Base-by-base conservation (phyloP, 2,113 vertebrate species). In the Hiodon alosoides region DNA sequence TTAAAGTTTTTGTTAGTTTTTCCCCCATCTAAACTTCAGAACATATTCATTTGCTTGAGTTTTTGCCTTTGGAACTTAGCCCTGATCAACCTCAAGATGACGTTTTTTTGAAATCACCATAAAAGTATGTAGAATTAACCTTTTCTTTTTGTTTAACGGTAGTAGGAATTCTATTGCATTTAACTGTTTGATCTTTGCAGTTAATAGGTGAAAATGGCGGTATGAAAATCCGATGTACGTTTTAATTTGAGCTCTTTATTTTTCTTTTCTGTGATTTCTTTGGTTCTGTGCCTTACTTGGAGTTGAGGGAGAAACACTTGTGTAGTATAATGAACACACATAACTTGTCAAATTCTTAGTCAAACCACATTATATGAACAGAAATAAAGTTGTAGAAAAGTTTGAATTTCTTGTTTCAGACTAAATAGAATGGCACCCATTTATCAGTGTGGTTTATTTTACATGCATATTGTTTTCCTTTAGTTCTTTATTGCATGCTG, bases 251-350 rank as follows among this genome's bases (percentile, higher is more conserved):
- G 52, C 68, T 69, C 31, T 31, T 31, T 31, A 31, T 31, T 87
- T 86, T 92, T 89, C 91, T 83, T 95, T 85, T 90, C 85, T 91
- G 92, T 92, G 92, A 89, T 95, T 95, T 92, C 85, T 92, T 95
- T 96, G 93, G 94, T 98, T 93, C 93, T 93, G 96, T 98, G 95
- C 95, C 95, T 98, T 98, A 97, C 81, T 91, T 95, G 93, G 92
- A 96, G 93, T 88, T 83, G 75, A 88, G 91, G 86, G 83, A 79
- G 87, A 83, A 81, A 81, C 83, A 88, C 83, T 82, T 80, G 83
- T 77, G 68, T 31, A 69, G 58, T 71, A 50, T 48, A 73, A 31
- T 67, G 74, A 68, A 54, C 87, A 85, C 83, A 79, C 82, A 83
- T 87, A 78, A 88, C 85, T 89, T 88, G 82, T 88, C 82, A 85